These are phyloP conservation scores for Nephotettix cincticeps DNA, from an alignment of 1,140 invertebrate species.

Conservation along the genomic window DNA sequence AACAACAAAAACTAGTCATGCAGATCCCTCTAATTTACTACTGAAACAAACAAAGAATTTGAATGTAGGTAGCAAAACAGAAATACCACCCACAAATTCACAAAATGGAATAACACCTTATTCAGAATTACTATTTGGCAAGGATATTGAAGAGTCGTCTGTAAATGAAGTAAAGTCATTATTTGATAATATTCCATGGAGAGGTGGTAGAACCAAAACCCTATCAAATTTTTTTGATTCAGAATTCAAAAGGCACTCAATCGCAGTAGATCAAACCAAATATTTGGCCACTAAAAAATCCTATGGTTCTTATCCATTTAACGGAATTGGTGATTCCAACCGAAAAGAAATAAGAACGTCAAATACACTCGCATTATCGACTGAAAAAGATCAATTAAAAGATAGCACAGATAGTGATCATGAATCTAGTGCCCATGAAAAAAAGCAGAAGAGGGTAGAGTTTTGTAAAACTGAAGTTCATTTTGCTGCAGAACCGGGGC, in stretches of 20 bases:
- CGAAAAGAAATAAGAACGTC: background rate
- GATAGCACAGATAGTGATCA: slow-evolving; percentile 13
- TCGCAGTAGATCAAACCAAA: slow-evolving; percentile 57
- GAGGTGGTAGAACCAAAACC: slow-evolving; percentile 19
- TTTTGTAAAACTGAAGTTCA: slow-evolving; percentile 86
- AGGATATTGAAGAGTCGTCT: background rate
- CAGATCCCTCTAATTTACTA: slow-evolving; percentile 21
- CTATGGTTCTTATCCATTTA: background rate
- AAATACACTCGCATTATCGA: no score
- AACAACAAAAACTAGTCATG: slow-evolving; percentile 3
- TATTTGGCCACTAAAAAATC: slow-evolving; percentile 46
- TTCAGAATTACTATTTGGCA: slow-evolving; percentile 25
- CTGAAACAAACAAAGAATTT: slow-evolving; percentile 26
- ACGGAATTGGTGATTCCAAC: background rate
- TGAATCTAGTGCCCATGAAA: slow-evolving; percentile 37
- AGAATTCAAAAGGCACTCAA: slow-evolving; percentile 54
- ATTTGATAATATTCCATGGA: slow-evolving; percentile 14
- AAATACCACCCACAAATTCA: background rate
- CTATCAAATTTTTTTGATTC: slow-evolving; percentile 25
- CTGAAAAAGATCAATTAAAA: slow-evolving; percentile 7
- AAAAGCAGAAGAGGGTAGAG: slow-evolving; percentile 70
- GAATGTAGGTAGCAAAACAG: background rate
- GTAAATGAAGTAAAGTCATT: background rate
- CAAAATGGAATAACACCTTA: slow-evolving; percentile 20
- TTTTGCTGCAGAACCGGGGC: slow-evolving; percentile 78